Evolutionary conservation across 1,140 invertebrate genomes (phyloP), one percentile per base, ranked within the genome.

Genomic region (Agrilus planipennis): DNA sequence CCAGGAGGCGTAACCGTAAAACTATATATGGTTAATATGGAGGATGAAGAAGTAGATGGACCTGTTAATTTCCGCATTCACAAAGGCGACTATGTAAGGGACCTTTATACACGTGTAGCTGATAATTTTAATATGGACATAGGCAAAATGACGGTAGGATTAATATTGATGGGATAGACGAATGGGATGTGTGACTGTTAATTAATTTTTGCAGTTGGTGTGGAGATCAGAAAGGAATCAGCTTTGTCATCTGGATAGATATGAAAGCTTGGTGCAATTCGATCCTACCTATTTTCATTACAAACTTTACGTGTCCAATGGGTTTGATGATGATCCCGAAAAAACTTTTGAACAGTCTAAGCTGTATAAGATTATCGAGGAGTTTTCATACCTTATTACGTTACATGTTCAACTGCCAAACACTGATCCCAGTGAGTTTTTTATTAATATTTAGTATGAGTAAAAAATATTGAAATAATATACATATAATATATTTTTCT

Each of bases 1-100:
- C 69, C 70, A 37, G 76, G 76, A 53, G 77, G 79, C 68, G 60
- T 77, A 10, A 70, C 70, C 27, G 72, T 77, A 44, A 78, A 76
- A 62, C 71, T 81, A 3, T 79, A 70, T 59, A 53, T 71, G 17
- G 68, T 82, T 34, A 73, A 82, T 61, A 45, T 80, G 14, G 60
- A 68, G 23, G 69, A 58, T 34, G 74, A 76, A 54, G 69, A 77
- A 41, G 68, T 84, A 34, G 68, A 75, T 41, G 71, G 73, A 29
- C 75, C 80, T 31, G 61, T 71, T 44, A 69, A 64, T 52, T 61
- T 85, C 12, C 65, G 78, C 41, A 73, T 73, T 21, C 68, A 71
- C 50, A 59, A 68, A 28, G 62, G 60, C 20, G 70, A 77, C 50
- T 76, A 71, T 18, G 70, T 77, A 14, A 58, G 55, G 36, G 75